A percentile compares a stretch with the other conserved stretches of the same genome.
phyloP scores from a whole-genome alignment of 2,113 vertebrate species.

The Ceyx margarethae region DNA sequence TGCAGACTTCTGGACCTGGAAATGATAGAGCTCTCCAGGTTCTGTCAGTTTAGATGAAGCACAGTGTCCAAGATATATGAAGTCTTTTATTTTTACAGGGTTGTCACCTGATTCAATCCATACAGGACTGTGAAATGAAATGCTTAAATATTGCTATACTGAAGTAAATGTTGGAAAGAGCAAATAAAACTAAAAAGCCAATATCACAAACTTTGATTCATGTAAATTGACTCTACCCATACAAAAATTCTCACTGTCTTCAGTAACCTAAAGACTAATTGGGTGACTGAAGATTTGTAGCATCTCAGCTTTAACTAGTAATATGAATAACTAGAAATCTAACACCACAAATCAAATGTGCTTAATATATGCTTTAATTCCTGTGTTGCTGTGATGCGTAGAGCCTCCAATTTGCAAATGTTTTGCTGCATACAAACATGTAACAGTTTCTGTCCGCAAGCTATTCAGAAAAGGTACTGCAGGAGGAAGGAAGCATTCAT shows the following conservation, averaged over 20 bases:
- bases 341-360: neutral
- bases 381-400: neutral
- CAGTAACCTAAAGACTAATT: neutral
- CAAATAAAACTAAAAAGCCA: constrained; percentile 45
- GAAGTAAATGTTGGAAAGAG: neutral
- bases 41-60: neutral
- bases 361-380: neutral
- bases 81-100: neutral
- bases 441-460: neutral
- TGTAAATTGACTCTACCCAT: constrained; percentile 5
- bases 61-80: neutral
- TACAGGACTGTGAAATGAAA: neutral
- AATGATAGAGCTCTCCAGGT: neutral
- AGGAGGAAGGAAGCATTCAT: neutral
- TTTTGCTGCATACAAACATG: neutral
- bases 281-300: neutral
- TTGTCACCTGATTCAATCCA: neutral
- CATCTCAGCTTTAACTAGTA: neutral
- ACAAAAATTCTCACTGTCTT: neutral
- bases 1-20: neutral
- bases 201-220: constrained; percentile 26
- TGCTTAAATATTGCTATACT: constrained; percentile 18
- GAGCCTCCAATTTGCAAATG: neutral
- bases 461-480: neutral
- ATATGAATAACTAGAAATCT: neutral